Evolutionary conservation across 2,113 vertebrate genomes (phyloP).

Genomic region (Mixornis gularis): DNA sequence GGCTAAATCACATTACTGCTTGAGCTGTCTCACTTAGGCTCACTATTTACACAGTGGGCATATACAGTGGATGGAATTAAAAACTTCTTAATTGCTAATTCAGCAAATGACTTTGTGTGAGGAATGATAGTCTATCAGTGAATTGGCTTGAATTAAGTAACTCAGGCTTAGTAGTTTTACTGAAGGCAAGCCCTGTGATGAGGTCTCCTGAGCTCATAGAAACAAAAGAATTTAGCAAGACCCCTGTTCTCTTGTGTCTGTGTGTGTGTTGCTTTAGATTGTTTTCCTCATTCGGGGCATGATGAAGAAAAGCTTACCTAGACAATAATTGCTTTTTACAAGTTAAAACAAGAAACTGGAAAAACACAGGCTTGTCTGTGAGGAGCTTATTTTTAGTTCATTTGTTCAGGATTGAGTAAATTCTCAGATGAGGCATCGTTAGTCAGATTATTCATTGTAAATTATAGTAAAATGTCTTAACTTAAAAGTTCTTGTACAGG

Average conservation of each 20-base stretch:
- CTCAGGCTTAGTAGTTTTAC: neutral
- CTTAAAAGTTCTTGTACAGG: neutral
- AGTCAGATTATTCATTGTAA: conserved; percentile 4
- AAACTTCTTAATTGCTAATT: neutral
- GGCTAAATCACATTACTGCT: neutral
- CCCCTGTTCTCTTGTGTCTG: neutral
- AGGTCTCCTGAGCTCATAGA: neutral
- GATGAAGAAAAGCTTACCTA: neutral
- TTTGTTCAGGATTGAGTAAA: conserved; percentile 16
- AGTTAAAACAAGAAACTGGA: neutral
- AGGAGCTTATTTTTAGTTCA: conserved; percentile 3
- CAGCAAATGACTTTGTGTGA: neutral
- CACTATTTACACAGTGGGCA: rapidly evolving
- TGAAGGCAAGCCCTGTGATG: neutral
- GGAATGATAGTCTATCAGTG: neutral
- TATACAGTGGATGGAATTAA: neutral
- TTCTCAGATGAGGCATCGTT: neutral
- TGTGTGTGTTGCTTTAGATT: neutral
- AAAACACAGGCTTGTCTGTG: neutral
- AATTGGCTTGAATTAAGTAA: neutral
- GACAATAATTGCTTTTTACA: neutral
- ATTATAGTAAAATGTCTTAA: neutral
- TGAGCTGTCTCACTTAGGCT: neutral
- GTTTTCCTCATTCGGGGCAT: neutral
- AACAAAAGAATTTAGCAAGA: neutral